phyloP scores from a whole-genome alignment of 2,888 invertebrate genomes.

The Lottia scabra region DNA sequence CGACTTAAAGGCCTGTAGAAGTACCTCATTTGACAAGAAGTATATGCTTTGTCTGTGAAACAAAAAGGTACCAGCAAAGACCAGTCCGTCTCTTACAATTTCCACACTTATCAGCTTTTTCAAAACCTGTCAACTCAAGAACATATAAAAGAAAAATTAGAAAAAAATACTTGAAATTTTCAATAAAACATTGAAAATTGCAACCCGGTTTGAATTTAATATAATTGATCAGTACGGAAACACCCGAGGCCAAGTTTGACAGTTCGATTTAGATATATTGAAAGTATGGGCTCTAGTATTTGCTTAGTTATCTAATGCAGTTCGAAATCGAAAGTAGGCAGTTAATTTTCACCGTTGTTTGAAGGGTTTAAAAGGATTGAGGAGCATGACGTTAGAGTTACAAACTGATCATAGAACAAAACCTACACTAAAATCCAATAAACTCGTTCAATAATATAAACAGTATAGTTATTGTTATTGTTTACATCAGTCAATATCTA shows the following conservation, averaged over 20 bases:
- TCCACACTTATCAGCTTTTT: too few species aligned
- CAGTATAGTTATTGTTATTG: not conserved
- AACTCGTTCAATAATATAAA: not conserved
- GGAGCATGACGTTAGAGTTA: too few species aligned
- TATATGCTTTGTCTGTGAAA: not conserved
- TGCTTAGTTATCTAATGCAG: not conserved
- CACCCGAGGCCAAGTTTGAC: not conserved
- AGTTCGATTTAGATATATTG: constrained; percentile 1
- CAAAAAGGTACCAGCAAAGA: not conserved
- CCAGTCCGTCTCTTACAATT: too few species aligned
- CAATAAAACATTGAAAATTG: not conserved
- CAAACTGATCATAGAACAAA: too few species aligned
- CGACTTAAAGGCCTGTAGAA: too few species aligned
- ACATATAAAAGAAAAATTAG: not conserved
- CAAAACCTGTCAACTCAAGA: too few species aligned
- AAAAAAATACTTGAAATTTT: not conserved
- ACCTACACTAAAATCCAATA: too few species aligned
- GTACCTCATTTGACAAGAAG: too few species aligned
- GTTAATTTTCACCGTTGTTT: not conserved
- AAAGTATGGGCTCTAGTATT: not conserved
- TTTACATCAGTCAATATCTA: not conserved
- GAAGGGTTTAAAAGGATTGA: not conserved
- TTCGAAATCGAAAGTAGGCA: not conserved
- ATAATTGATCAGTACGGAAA: not conserved
- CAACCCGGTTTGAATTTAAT: constrained; percentile 2